Evolutionary conservation across 1,140 invertebrate species (phyloP).

Genomic region (Oreohelix idahoensis): DNA sequence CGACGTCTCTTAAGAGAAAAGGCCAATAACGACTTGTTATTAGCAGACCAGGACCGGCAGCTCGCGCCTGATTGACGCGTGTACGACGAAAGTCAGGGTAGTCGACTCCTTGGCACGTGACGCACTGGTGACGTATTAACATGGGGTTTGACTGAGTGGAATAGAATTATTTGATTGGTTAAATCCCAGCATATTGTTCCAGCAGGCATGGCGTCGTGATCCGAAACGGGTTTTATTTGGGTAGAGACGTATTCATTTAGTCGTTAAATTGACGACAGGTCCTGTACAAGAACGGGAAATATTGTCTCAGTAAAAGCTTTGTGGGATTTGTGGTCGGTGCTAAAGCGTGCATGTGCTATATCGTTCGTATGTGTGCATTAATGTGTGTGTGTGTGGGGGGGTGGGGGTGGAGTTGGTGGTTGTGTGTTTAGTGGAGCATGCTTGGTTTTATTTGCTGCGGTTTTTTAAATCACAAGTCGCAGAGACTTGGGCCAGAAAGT

Average conservation of each 20-base stretch:
- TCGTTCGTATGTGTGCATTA: no score
- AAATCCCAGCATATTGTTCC: constrained; percentile 8
- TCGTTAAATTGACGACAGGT: background rate
- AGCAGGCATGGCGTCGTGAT: background rate
- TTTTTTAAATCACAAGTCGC: no score
- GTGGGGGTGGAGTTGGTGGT: no score
- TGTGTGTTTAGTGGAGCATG: no score
- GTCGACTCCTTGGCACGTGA: constrained; percentile 31
- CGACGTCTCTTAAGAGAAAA: background rate
- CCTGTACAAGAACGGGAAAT: background rate
- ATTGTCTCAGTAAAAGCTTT: background rate
- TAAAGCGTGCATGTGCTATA: no score
- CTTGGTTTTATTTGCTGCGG: no score
- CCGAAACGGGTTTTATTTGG: background rate
- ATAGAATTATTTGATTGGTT: constrained; percentile 30
- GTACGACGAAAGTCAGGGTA: background rate
- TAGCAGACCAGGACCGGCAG: background rate
- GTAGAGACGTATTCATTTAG: background rate
- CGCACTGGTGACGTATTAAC: constrained; percentile 23
- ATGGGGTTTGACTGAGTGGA: constrained; percentile 19
- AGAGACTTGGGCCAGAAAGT: no score
- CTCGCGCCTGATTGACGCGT: constrained; percentile 17
- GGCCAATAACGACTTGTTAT: background rate
- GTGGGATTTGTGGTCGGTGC: background rate
- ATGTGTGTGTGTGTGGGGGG: no score